A percentile compares a stretch with the other conserved stretches of the same genome.
Conservation (phyloP, 2,797 vertebrate genomes). For the Cottoperca gobio region DNA sequence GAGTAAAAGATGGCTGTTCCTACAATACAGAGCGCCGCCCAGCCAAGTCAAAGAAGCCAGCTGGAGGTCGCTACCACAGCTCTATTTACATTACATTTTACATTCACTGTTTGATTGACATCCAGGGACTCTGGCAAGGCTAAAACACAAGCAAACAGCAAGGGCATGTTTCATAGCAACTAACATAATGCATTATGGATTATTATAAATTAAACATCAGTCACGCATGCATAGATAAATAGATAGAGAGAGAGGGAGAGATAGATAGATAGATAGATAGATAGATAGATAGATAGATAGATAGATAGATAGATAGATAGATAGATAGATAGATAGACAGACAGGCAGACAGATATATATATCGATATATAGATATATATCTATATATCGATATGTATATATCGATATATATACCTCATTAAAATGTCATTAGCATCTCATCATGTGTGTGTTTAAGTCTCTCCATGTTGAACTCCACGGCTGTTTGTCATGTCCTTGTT, state of each 20-base stretch:
- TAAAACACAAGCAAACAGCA: slow-evolving; percentile 30
- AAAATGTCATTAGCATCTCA: slow-evolving; percentile 30
- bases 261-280: background rate
- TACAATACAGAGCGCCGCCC: slow-evolving; percentile 41
- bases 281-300: too few species aligned
- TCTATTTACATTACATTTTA: slow-evolving; percentile 66
- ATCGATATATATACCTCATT: slow-evolving; percentile 25
- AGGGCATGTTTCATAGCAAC: slow-evolving; percentile 52
- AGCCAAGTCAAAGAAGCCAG: slow-evolving; percentile 71
- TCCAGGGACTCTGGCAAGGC: slow-evolving; percentile 53
- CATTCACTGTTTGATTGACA: slow-evolving; percentile 69
- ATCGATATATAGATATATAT: too few species aligned
- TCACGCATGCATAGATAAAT: background rate
- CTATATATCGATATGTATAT: background rate
- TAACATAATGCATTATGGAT: slow-evolving; percentile 44
- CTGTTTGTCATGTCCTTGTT: slow-evolving; percentile 2
- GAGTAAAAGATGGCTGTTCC: slow-evolving; percentile 67
- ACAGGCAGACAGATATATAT: too few species aligned
- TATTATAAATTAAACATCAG: slow-evolving; percentile 42
- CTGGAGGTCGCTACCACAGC: slow-evolving; percentile 59
- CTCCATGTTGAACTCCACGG: background rate
- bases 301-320: too few species aligned
- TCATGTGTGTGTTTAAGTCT: slow-evolving; percentile 5
- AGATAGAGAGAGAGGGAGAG: background rate
- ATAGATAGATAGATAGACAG: too few species aligned